phyloP scores from a whole-genome alignment of 2,113 vertebrate species.

The Melospiza melodia region DNA sequence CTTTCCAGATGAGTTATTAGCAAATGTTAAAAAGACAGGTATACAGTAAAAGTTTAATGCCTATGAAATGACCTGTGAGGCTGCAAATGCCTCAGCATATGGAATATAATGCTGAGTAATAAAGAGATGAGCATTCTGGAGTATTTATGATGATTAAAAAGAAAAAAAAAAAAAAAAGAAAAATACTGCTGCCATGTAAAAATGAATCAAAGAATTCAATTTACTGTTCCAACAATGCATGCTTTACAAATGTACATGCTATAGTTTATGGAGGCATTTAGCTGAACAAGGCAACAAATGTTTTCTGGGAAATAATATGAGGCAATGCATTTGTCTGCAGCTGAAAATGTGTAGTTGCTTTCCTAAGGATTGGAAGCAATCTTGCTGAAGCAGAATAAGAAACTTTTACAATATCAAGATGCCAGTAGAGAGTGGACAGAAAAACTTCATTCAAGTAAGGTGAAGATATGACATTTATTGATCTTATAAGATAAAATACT shows the following conservation, averaged over 20 bases:
- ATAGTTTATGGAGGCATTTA: neutral
- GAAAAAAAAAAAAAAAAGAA: neutral
- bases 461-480: neutral
- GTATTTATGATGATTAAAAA: neutral
- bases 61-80: conserved; percentile 36
- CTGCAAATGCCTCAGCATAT: neutral
- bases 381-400: neutral
- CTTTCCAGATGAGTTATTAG: conserved; percentile 37
- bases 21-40: conserved; percentile 29
- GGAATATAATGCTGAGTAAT: conserved; percentile 5
- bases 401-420: neutral
- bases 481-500: neutral
- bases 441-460: neutral
- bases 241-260: neutral
- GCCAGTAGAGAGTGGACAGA: neutral
- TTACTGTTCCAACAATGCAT: neutral
- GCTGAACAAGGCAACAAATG: neutral
- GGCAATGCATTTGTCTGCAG: neutral
- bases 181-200: neutral
- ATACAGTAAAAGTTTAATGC: conserved; percentile 33
- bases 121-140: neutral
- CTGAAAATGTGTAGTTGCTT: neutral
- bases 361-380: neutral
- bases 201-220: neutral
- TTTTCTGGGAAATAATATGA: neutral